These are phyloP conservation scores for Sibirionetta formosa DNA, from an alignment of 2,797 vertebrate species.

Conservation along the genomic window DNA sequence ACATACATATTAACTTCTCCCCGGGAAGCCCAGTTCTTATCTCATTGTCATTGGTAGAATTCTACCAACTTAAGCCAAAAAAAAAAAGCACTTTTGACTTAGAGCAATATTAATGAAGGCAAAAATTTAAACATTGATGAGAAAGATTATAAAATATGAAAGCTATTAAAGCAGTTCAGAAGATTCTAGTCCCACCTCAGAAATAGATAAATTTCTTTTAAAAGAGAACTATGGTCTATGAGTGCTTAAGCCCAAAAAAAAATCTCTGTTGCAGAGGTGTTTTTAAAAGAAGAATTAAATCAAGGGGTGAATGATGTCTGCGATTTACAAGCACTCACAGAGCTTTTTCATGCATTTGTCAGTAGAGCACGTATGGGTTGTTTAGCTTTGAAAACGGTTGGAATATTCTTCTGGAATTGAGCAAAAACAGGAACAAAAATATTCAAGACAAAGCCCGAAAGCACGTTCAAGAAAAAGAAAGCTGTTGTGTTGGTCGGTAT, in stretches of 20 bases:
- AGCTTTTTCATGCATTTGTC: not conserved
- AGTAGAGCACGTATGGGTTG: not conserved
- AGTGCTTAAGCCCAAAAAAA: not conserved
- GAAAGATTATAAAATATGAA: constrained; percentile 8
- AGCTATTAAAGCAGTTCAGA: not conserved
- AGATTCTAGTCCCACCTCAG: not conserved
- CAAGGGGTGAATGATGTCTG: not conserved
- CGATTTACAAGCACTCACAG: not conserved
- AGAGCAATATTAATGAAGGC: not conserved
- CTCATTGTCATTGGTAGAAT: not conserved
- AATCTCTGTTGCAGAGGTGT: not conserved
- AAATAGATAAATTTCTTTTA: not conserved
- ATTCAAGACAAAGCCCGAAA: not conserved
- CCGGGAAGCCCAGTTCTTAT: not conserved
- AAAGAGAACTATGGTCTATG: not conserved
- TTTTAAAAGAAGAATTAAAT: not conserved
- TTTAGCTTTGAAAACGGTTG: not conserved
- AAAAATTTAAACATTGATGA: constrained; percentile 9
- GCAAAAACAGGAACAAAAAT: not conserved
- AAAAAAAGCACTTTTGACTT: not conserved
- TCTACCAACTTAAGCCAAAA: not conserved
- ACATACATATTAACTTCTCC: not conserved
- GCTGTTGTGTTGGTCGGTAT: not conserved
- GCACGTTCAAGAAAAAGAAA: not conserved
- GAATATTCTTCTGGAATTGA: not conserved